phyloP scores from a whole-genome alignment of 2,113 vertebrate species.

The Dendrocopos noguchii region DNA sequence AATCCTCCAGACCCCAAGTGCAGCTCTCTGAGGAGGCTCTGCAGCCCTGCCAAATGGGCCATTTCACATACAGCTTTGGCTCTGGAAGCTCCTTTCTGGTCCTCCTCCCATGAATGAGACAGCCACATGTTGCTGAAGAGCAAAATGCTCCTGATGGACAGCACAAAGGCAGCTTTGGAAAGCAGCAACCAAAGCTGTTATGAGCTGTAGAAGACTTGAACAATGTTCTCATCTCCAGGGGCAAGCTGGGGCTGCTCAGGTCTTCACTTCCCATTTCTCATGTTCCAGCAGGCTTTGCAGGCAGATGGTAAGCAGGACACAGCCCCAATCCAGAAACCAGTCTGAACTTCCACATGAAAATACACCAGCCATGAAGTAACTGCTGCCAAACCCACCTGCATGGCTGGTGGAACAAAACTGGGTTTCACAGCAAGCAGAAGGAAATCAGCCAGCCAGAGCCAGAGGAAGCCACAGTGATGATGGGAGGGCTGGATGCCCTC shows the following conservation, averaged over 20 bases:
- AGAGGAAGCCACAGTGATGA: too few species aligned
- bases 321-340: rapidly evolving
- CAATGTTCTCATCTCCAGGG: background rate
- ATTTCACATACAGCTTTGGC: background rate
- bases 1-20: background rate
- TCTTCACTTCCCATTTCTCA: background rate
- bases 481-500: too few species aligned
- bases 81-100: background rate
- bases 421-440: background rate
- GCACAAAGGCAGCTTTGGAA: background rate
- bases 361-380: background rate
- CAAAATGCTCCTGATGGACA: background rate
- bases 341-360: rapidly evolving
- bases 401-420: too few species aligned
- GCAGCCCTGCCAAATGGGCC: background rate
- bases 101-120: background rate
- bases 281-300: rapidly evolving
- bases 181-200: background rate
- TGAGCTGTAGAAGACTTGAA: background rate
- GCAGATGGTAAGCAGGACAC: background rate
- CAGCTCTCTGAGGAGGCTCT: background rate
- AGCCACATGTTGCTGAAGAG: background rate
- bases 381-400: background rate
- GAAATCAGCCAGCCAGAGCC: background rate
- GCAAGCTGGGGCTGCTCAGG: background rate